Evolutionary conservation across 2,888 invertebrate genomes (phyloP), one percentile per base, ranked within the genome.

Genomic region (Timandra comae): DNA sequence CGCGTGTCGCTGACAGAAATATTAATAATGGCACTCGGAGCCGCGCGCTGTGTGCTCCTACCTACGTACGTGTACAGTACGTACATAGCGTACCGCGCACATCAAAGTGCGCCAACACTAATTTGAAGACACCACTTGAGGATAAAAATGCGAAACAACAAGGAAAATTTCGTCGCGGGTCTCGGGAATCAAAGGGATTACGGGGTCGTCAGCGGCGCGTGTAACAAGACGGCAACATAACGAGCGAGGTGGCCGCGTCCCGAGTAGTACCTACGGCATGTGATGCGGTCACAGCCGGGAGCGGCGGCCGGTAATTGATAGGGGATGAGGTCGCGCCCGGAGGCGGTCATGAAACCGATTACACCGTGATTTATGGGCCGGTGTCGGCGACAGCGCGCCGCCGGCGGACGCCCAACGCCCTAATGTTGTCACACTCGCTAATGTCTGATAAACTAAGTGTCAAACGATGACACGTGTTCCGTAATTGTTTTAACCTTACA

Each of bases 1-100:
- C 71, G 75, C 73, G 77, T 78, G 79, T 50, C 64, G 50, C 27
- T 76, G 78, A 76, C 79, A 76, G 78, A 50, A 48, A 71, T 73
- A 76, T 78, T 76, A 75, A 77, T 75, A 71, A 68, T 59, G 53
- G 54, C 52, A 53, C 53, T 29, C 35, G 26, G 22, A 29, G 23
- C 23, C 35, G 8, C 12, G 26, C n/a, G n/a, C n/a, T n/a, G n/a
- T n/a, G n/a, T n/a, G 12, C 23, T 12, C 13, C n/a, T n/a, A n/a
- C n/a, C n/a, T n/a, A n/a, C n/a, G n/a, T n/a, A n/a, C n/a, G 25
- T 13, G 19, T 25, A 31, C 10, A 3, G 7, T 33, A 20, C 20
- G 13, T 25, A 30, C 24, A 28, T 11, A 31, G 31, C 29, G 30
- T 28, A 24, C 31, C 30, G 44, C 44, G 27, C 28, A 45, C 35